Percentiles rank a stretch among this genome's conserved stretches.
These are phyloP conservation scores for Dallia pectoralis DNA, from an alignment of 2,797 vertebrate genomes.

Conservation along the genomic window DNA sequence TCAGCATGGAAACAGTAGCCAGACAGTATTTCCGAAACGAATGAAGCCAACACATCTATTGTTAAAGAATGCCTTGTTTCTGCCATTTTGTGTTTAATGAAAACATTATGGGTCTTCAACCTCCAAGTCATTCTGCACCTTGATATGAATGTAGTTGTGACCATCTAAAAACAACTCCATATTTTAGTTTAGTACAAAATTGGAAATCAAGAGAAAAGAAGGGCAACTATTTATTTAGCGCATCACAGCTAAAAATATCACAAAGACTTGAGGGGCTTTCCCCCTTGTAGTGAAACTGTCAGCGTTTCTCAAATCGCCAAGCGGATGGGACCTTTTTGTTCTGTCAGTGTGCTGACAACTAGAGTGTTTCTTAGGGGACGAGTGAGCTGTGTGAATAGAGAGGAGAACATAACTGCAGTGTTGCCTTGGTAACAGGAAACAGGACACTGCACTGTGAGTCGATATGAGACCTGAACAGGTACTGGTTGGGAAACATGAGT, in stretches of 20 bases:
- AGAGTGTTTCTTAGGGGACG: constrained; percentile 58
- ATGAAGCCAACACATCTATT: too few relatives aligned
- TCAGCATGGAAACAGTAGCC: neutral
- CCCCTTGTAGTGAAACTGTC: constrained; percentile 42
- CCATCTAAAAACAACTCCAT: too few relatives aligned
- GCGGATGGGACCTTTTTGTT: constrained; percentile 36
- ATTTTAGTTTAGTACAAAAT: too few relatives aligned
- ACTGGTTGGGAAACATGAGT: constrained; percentile 47
- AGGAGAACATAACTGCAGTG: constrained; percentile 65
- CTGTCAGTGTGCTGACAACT: constrained; percentile 46
- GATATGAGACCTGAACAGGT: constrained; percentile 44
- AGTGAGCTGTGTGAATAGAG: constrained; percentile 63
- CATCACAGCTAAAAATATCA: constrained; percentile 20
- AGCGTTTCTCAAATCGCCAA: constrained; percentile 35
- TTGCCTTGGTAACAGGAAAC: constrained; percentile 71
- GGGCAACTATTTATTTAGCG: too few relatives aligned
- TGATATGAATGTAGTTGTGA: too few relatives aligned
- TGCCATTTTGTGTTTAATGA: too few relatives aligned
- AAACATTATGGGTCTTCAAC: too few relatives aligned
- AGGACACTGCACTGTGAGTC: constrained; percentile 56
- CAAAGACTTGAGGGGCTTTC: constrained; percentile 29
- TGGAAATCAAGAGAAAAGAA: too few relatives aligned
- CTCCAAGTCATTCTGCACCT: too few relatives aligned
- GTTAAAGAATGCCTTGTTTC: too few relatives aligned
- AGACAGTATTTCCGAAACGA: neutral